phyloP scores from a whole-genome alignment of 2,888 invertebrate species.

The Stenolophus ochropezus region DNA sequence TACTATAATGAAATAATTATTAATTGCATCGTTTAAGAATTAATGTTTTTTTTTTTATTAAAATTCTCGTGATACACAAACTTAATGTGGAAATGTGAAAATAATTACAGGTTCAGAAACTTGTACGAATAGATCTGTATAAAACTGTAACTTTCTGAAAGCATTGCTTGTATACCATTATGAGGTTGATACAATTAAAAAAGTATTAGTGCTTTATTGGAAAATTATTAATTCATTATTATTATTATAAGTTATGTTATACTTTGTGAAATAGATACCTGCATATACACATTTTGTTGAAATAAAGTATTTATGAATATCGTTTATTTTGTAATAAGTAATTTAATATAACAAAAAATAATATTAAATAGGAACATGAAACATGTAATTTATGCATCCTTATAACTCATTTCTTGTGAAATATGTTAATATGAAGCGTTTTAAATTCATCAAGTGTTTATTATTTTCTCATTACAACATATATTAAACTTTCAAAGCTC shows the following conservation, averaged over 20 bases:
- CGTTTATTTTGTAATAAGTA: background rate
- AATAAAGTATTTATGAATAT: background rate
- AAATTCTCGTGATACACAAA: background rate
- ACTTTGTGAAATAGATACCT: too few species aligned
- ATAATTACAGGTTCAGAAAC: slow-evolving; percentile 25
- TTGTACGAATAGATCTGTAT: background rate
- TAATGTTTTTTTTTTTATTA: background rate
- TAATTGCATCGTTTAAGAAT: background rate
- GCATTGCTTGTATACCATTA: background rate
- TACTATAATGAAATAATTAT: background rate
- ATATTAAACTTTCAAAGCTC: slow-evolving; percentile 1
- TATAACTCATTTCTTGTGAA: background rate
- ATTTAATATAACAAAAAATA: background rate
- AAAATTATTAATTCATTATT: background rate
- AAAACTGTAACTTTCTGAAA: slow-evolving; percentile 24
- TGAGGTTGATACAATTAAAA: slow-evolving; percentile 15
- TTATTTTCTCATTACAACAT: slow-evolving; percentile 9
- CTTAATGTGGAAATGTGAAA: slow-evolving; percentile 24
- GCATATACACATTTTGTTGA: too few species aligned
- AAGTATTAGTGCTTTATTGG: slow-evolving; percentile 19
- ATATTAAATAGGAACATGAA: background rate
- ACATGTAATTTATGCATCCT: background rate
- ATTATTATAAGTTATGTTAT: background rate
- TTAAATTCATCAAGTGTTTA: slow-evolving; percentile 11
- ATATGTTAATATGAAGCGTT: slow-evolving; percentile 3